Conservation (phyloP, 2,113 vertebrate species). For the Phasianus colchicus region DNA sequence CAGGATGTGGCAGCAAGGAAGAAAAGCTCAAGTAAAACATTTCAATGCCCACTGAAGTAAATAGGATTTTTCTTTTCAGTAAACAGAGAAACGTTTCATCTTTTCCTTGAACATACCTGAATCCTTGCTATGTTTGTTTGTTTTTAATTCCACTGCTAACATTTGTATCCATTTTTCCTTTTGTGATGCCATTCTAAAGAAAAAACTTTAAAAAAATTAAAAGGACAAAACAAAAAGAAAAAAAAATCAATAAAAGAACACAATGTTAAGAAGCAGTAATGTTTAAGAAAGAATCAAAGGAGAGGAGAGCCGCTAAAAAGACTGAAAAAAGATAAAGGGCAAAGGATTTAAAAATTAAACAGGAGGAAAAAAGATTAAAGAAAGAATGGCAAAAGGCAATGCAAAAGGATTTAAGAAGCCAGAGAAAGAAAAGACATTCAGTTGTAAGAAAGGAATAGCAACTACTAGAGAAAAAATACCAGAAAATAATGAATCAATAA, state of each 20-base stretch:
- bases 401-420: constrained; percentile 76
- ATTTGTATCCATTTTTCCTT: constrained; percentile 31
- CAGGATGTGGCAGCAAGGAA: background rate
- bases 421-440: constrained; percentile 68
- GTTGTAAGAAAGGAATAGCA: constrained; percentile 69
- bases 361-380: constrained; percentile 78
- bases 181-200: constrained; percentile 28
- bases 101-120: constrained; percentile 30
- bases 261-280: constrained; percentile 72
- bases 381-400: constrained; percentile 76
- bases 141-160: constrained; percentile 45
- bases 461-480: constrained; percentile 53
- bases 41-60: constrained; percentile 38
- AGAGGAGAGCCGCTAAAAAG: constrained; percentile 72
- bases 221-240: constrained; percentile 62
- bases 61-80: constrained; percentile 40
- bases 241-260: constrained; percentile 72
- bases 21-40: constrained; percentile 26
- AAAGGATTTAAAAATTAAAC: constrained; percentile 82
- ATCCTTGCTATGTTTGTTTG: constrained; percentile 35
- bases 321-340: constrained; percentile 78
- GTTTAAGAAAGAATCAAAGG: constrained; percentile 78
- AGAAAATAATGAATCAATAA: constrained; percentile 33
- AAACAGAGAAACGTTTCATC: constrained; percentile 58
- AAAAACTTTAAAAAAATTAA: constrained; percentile 57